A percentile compares a stretch with the other conserved stretches of the same genome.
These are phyloP conservation scores for Saccostrea glomerata DNA, from an alignment of 1,140 invertebrate species.

Conservation along the genomic window DNA sequence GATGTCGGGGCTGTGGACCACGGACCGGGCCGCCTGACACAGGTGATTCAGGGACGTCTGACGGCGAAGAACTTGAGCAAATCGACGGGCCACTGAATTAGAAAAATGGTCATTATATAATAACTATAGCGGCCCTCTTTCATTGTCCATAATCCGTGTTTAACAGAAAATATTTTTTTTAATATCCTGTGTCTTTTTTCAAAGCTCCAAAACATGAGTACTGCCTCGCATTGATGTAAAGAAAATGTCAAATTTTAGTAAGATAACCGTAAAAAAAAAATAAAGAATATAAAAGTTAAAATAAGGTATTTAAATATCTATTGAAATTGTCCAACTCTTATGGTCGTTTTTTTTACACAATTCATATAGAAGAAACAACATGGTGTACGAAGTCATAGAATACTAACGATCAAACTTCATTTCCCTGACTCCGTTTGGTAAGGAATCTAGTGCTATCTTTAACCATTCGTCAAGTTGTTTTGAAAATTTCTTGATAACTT, in stretches of 20 bases:
- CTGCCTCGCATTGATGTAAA: no score
- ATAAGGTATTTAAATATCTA: no score
- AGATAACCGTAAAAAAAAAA: no score
- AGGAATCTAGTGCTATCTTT: slow-evolving; percentile 66
- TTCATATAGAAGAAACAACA: not conserved
- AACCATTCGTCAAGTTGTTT: slow-evolving; percentile 76
- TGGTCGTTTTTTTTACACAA: no score
- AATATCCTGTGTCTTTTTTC: no score
- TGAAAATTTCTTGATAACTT: slow-evolving; percentile 76
- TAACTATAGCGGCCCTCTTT: no score
- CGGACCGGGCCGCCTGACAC: slow-evolving; percentile 76
- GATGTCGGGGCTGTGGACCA: slow-evolving; percentile 73
- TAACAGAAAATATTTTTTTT: no score
- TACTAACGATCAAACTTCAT: slow-evolving; percentile 79
- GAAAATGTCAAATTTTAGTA: no score
- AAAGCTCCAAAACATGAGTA: no score
- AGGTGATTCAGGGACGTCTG: slow-evolving; percentile 78
- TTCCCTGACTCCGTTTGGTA: slow-evolving; percentile 72
- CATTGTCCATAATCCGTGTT: no score
- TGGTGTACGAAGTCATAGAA: not conserved
- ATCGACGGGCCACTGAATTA: slow-evolving; percentile 72
- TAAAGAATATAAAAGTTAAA: no score
- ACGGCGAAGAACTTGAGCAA: slow-evolving; percentile 73
- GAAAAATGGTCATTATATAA: not conserved
- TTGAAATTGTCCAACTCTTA: no score